phyloP scores from a whole-genome alignment of 1,140 invertebrate genomes.

The Hermatobates lingyangjiaoensis region DNA sequence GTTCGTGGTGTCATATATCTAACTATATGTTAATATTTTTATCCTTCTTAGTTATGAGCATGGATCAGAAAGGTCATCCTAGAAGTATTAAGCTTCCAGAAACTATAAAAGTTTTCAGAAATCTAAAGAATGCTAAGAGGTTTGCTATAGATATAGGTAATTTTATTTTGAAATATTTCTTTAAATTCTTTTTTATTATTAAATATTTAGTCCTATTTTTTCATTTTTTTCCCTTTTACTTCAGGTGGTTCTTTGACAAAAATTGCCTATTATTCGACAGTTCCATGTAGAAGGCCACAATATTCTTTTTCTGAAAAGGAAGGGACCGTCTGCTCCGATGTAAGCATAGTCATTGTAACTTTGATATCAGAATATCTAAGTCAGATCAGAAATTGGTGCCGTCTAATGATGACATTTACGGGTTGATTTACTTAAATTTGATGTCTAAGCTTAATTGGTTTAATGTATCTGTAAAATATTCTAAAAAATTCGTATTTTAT shows the following conservation, averaged over 20 bases:
- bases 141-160: conserved; percentile 56
- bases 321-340: conserved; percentile 14
- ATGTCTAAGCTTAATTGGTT: too few relatives aligned
- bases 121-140: conserved; percentile 47
- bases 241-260: conserved; percentile 49
- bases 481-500: too few relatives aligned
- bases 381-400: too few relatives aligned
- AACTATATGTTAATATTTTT: too few relatives aligned
- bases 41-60: too few relatives aligned
- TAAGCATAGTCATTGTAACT: conserved; percentile 4
- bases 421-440: too few relatives aligned
- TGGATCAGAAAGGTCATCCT: too few relatives aligned
- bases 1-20: too few relatives aligned
- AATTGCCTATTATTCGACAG: conserved; percentile 52
- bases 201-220: background rate
- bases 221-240: conserved; percentile 12
- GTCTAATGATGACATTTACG: too few relatives aligned
- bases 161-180: background rate
- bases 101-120: conserved; percentile 37
- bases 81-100: conserved; percentile 20
- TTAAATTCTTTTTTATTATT: conserved; percentile 6
- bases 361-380: background rate
- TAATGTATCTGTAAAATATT: too few relatives aligned
- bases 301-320: conserved; percentile 28
- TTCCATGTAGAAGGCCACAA: conserved; percentile 38